These are phyloP conservation scores for Paraplagusia blochii DNA, from an alignment of 2,113 vertebrate genomes.

Conservation along the genomic window DNA sequence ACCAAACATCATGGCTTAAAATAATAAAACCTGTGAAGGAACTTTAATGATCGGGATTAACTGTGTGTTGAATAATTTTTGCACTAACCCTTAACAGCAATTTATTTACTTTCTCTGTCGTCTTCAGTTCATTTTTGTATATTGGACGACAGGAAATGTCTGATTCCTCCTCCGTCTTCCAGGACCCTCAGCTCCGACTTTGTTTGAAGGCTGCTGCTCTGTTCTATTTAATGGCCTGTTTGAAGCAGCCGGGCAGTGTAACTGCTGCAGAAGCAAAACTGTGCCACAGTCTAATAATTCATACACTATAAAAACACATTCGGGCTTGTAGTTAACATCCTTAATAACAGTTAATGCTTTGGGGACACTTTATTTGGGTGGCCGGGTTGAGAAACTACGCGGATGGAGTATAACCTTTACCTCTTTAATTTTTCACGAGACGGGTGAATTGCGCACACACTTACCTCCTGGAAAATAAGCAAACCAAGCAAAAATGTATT, in stretches of 20 bases:
- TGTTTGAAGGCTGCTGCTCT: not conserved
- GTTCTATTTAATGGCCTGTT: not conserved
- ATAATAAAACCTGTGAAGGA: no score
- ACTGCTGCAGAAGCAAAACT: not conserved
- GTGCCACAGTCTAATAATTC: not conserved
- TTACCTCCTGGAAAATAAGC: not conserved
- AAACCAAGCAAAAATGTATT: not conserved
- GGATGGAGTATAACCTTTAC: not conserved
- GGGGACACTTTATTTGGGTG: not conserved
- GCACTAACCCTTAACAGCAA: no score
- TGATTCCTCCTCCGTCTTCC: not conserved
- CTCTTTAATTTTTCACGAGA: not conserved
- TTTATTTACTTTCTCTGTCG: no score
- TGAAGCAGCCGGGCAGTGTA: not conserved
- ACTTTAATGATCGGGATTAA: no score
- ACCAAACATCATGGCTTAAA: no score
- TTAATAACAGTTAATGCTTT: not conserved
- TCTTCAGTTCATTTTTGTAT: no score
- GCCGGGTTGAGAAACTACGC: conserved; percentile 2
- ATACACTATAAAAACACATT: conserved; percentile 1
- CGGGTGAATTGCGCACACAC: not conserved
- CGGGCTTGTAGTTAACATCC: not conserved
- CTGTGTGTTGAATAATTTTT: no score
- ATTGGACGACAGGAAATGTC: not conserved
- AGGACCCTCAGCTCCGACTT: not conserved